Evolutionary conservation across 2,113 vertebrate genomes (phyloP).

Genomic region (Callaeas wilsoni): DNA sequence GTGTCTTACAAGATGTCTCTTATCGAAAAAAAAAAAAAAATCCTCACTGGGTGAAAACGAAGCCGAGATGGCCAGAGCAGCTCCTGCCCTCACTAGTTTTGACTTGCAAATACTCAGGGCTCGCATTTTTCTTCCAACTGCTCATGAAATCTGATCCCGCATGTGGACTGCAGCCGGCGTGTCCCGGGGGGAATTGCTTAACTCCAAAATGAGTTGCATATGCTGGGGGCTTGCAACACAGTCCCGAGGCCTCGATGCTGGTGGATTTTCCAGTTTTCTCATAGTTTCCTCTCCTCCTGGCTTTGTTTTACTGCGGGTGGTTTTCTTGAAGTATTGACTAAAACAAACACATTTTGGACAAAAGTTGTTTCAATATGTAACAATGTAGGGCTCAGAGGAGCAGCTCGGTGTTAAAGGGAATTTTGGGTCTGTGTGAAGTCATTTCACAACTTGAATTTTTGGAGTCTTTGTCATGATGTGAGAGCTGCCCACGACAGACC

Average conservation of each 20-base stretch:
- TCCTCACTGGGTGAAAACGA: background rate
- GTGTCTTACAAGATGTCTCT: slow-evolving; percentile 51
- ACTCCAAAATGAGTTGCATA: slow-evolving; percentile 80
- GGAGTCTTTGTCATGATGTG: background rate
- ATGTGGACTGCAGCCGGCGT: slow-evolving; percentile 70
- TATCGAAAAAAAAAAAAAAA: background rate
- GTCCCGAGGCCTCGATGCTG: slow-evolving; percentile 56
- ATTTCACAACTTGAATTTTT: background rate
- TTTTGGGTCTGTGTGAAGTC: background rate
- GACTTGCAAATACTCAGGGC: slow-evolving; percentile 76
- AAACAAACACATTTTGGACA: slow-evolving; percentile 1
- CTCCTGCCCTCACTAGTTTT: slow-evolving; percentile 68
- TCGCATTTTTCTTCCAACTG: slow-evolving; percentile 75
- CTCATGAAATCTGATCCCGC: slow-evolving; percentile 76
- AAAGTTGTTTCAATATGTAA: background rate
- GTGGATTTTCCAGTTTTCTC: slow-evolving; percentile 75
- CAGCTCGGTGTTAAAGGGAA: background rate
- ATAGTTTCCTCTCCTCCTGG: slow-evolving; percentile 67
- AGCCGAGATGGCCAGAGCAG: slow-evolving; percentile 47
- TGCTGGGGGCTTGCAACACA: slow-evolving; percentile 66
- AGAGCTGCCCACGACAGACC: background rate
- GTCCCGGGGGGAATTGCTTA: slow-evolving; percentile 75
- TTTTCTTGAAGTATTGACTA: background rate
- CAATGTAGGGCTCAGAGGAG: background rate
- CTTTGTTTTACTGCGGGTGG: slow-evolving; percentile 44